These are phyloP conservation scores for Ictalurus furcatus DNA, from an alignment of 2,113 vertebrate genomes.

Conservation along the genomic window DNA sequence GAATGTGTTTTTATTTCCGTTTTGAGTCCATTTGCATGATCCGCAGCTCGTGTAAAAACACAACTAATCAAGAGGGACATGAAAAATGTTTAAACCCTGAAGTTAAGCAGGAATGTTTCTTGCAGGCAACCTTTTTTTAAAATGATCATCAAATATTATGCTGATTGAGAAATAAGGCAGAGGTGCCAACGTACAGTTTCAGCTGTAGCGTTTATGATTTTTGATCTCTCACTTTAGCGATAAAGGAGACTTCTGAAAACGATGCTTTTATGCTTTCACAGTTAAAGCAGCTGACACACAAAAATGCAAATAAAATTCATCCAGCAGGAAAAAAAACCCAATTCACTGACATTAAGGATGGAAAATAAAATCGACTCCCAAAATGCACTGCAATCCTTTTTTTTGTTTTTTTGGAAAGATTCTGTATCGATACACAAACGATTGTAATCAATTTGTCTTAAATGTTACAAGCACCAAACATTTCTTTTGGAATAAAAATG, in stretches of 20 bases:
- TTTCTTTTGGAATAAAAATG: not conserved
- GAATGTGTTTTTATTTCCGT: not conserved
- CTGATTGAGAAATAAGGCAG: not conserved
- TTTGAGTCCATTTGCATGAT: not conserved
- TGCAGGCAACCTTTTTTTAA: not conserved
- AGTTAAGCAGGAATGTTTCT: not conserved
- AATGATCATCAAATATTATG: no score
- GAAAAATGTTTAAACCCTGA: not conserved
- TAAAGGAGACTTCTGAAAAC: not conserved
- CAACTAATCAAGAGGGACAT: not conserved
- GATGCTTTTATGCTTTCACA: not conserved
- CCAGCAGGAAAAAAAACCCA: not conserved
- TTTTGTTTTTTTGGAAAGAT: not conserved
- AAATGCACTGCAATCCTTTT: not conserved
- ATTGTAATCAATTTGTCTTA: not conserved
- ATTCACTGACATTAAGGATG: not conserved
- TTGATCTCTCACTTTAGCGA: not conserved
- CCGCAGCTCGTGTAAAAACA: conserved; percentile 3
- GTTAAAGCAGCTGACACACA: not conserved
- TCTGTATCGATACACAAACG: not conserved
- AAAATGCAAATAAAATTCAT: not conserved
- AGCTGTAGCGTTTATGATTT: not conserved
- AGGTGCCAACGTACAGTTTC: not conserved
- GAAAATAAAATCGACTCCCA: not conserved
- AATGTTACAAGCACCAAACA: not conserved